Percentiles rank a stretch among this genome's conserved stretches.
These are phyloP conservation scores for Tachycineta bicolor DNA, from an alignment of 2,113 vertebrate genomes.

Conservation along the genomic window DNA sequence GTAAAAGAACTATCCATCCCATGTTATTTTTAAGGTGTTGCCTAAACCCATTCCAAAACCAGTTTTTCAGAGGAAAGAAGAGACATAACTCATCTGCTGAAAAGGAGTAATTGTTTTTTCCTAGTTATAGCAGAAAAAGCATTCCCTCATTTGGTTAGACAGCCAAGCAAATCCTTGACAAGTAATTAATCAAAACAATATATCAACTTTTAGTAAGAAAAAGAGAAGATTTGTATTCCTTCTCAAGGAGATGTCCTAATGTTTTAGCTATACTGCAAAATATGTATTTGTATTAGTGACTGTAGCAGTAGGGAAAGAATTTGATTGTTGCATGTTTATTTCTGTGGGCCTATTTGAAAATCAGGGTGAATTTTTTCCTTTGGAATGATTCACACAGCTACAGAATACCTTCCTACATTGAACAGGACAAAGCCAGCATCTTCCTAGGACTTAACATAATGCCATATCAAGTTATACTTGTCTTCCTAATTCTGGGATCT, in stretches of 20 bases:
- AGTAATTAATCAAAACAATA: slow-evolving; percentile 14
- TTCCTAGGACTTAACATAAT: background rate
- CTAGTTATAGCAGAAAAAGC: slow-evolving; percentile 4
- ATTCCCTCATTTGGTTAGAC: slow-evolving; percentile 7
- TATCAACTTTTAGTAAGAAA: background rate
- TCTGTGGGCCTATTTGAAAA: background rate
- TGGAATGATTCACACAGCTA: background rate
- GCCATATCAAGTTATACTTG: background rate
- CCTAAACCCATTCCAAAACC: background rate
- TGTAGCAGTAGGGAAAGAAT: background rate
- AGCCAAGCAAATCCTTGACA: slow-evolving; percentile 15
- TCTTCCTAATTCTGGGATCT: background rate
- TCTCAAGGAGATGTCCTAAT: background rate
- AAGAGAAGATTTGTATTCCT: background rate
- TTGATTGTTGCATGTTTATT: background rate
- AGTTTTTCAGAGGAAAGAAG: slow-evolving; percentile 20
- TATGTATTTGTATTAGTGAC: background rate
- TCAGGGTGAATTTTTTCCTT: background rate
- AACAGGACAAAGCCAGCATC: background rate
- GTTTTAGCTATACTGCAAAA: background rate
- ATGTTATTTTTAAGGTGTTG: slow-evolving; percentile 1
- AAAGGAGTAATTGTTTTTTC: background rate
- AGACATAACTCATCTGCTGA: slow-evolving; percentile 11
- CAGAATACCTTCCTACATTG: background rate
- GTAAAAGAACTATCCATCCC: background rate